Conservation (phyloP, 2,888 invertebrate genomes). For the Pandemis cinnamomeana region DNA sequence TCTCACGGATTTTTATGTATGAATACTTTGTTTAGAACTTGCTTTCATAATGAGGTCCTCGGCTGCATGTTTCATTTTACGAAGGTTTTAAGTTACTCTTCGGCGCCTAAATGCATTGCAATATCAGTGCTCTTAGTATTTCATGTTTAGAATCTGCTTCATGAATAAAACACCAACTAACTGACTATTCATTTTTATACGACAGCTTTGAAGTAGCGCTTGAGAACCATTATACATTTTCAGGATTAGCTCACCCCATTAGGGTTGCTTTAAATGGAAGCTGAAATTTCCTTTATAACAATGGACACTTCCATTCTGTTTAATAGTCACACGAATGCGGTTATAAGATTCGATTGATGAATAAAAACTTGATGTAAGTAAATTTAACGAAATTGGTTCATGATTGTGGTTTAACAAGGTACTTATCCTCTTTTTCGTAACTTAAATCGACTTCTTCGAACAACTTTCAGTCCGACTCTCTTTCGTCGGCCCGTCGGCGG, state of each 20-base stretch:
- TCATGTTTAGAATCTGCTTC: slow-evolving; percentile 8
- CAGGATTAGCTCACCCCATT: neutral
- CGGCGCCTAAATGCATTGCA: neutral
- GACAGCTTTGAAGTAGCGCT: slow-evolving; percentile 8
- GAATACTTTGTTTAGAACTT: slow-evolving; percentile 67
- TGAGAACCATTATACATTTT: slow-evolving; percentile 11
- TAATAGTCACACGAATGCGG: neutral
- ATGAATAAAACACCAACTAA: neutral
- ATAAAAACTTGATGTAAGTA: neutral
- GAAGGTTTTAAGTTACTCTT: neutral
- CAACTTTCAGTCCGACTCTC: slow-evolving; percentile 70
- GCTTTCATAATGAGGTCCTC: slow-evolving; percentile 59
- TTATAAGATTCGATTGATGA: neutral
- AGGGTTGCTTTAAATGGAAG: neutral
- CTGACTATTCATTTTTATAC: slow-evolving; percentile 12
- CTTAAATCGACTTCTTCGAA: slow-evolving; percentile 79
- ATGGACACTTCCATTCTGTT: neutral
- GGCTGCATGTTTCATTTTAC: neutral
- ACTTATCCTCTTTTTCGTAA: slow-evolving; percentile 62
- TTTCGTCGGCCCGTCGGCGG: slow-evolving; percentile 59
- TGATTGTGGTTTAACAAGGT: slow-evolving; percentile 16
- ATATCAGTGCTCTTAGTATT: neutral
- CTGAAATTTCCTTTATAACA: slow-evolving; percentile 4
- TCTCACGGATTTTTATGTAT: slow-evolving; percentile 72
- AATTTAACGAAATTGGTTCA: slow-evolving; percentile 1